Evolutionary conservation across 1,140 invertebrate genomes (phyloP).

Genomic region (Calephelis nemesis): DNA sequence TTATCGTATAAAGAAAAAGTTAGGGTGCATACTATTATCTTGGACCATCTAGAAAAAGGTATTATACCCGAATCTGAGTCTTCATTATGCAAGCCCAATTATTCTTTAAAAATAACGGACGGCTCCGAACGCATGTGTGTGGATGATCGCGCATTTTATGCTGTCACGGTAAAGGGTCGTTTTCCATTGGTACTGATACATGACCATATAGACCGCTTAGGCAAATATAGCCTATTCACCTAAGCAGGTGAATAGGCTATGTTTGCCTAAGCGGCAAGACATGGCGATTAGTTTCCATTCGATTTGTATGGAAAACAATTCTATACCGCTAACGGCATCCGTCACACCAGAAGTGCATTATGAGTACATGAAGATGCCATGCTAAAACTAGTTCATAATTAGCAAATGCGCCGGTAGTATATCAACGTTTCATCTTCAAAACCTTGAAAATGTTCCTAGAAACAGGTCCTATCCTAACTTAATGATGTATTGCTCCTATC

Average conservation of each 20-base stretch:
- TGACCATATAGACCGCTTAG: slow-evolving; percentile 19
- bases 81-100: not conserved
- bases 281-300: slow-evolving; percentile 9
- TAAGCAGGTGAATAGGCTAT: too few relatives aligned
- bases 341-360: slow-evolving; percentile 27
- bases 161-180: not conserved
- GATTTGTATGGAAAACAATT: not conserved
- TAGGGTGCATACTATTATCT: not conserved
- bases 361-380: slow-evolving; percentile 27
- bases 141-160: too few relatives aligned
- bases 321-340: too few relatives aligned
- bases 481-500: slow-evolving; percentile 18
- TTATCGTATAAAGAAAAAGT: not conserved
- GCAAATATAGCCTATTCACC: not conserved
- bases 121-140: too few relatives aligned
- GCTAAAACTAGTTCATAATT: too few relatives aligned
- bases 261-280: too few relatives aligned
- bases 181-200: slow-evolving; percentile 11
- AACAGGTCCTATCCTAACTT: slow-evolving; percentile 19
- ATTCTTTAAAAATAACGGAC: slow-evolving; percentile 11
- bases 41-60: not conserved
- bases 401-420: slow-evolving; percentile 26
- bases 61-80: slow-evolving; percentile 12
- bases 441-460: slow-evolving; percentile 7
- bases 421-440: slow-evolving; percentile 25